phyloP scores from a whole-genome alignment of 2,888 invertebrate genomes.

The Scaeva pyrastri region DNA sequence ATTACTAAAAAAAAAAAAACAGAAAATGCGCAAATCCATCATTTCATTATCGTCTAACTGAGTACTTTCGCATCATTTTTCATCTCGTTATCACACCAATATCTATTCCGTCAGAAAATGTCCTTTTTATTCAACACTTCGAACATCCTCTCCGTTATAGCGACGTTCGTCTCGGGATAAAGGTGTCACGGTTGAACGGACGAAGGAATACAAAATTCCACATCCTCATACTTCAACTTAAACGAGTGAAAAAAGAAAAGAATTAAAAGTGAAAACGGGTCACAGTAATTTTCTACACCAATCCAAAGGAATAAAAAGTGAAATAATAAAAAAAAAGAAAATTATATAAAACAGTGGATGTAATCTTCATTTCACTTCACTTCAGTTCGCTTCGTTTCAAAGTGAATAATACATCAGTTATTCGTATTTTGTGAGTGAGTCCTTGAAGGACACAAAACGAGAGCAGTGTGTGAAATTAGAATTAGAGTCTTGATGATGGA shows the following conservation, averaged over 20 bases:
- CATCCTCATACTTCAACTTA: conserved; percentile 6
- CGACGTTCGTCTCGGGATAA: conserved; percentile 42
- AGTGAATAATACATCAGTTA: conserved; percentile 38
- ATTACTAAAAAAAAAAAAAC: conserved; percentile 1
- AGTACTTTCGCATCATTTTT: conserved; percentile 61
- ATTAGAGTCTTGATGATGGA: background rate
- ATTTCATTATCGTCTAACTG: conserved; percentile 64
- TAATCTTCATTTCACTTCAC: conserved; percentile 22
- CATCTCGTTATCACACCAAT: conserved; percentile 48
- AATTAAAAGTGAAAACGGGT: conserved; percentile 65
- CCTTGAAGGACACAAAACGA: conserved; percentile 27
- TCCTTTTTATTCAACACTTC: conserved; percentile 18
- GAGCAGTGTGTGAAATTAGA: conserved; percentile 1
- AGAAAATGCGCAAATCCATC: conserved; percentile 52
- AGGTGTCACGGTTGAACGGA: conserved; percentile 69
- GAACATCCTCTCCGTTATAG: conserved; percentile 28
- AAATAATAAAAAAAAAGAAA: conserved; percentile 29
- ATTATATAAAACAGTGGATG: conserved; percentile 56
- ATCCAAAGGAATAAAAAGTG: conserved; percentile 43
- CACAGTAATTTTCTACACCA: conserved; percentile 33
- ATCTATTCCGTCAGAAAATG: conserved; percentile 27
- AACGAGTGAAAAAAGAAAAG: background rate
- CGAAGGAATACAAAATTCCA: conserved; percentile 9
- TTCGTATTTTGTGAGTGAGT: conserved; percentile 7
- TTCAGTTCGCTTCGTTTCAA: no score